These are phyloP conservation scores for Baronia brevicornis DNA, from an alignment of 2,888 invertebrate genomes.

Conservation along the genomic window DNA sequence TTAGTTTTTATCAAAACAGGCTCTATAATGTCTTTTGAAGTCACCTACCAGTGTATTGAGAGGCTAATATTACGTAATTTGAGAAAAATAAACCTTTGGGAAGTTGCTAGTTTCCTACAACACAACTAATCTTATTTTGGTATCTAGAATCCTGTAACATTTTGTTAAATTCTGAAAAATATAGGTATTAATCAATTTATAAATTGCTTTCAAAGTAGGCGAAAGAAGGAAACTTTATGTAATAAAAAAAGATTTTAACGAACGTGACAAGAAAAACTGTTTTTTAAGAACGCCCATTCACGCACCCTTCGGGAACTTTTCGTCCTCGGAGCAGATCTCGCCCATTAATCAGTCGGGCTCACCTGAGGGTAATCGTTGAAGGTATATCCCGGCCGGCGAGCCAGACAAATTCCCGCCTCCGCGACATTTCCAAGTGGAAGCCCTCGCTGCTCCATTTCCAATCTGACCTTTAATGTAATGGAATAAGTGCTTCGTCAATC, in stretches of 20 bases:
- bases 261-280: slow-evolving; percentile 10
- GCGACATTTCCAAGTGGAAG: slow-evolving; percentile 11
- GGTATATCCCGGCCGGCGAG: slow-evolving; percentile 7
- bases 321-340: slow-evolving; percentile 13
- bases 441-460: slow-evolving; percentile 3
- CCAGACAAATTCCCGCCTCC: slow-evolving; percentile 1
- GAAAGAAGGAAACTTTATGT: no score
- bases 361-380: slow-evolving; percentile 18
- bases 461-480: slow-evolving; percentile 11
- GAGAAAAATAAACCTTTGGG: no score
- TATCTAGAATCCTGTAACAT: no score
- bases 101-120: no score
- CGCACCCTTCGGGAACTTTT: slow-evolving; percentile 14
- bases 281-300: slow-evolving; percentile 6
- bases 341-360: slow-evolving; percentile 19
- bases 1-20: no score
- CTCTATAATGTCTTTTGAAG: no score
- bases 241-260: slow-evolving; percentile 10
- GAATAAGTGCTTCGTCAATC: slow-evolving; percentile 7
- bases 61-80: no score
- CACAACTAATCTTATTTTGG: no score
- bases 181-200: no score
- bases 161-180: no score
- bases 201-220: no score
- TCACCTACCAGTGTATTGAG: no score